Conservation (phyloP, 2,113 vertebrate species). For the Riparia riparia region DNA sequence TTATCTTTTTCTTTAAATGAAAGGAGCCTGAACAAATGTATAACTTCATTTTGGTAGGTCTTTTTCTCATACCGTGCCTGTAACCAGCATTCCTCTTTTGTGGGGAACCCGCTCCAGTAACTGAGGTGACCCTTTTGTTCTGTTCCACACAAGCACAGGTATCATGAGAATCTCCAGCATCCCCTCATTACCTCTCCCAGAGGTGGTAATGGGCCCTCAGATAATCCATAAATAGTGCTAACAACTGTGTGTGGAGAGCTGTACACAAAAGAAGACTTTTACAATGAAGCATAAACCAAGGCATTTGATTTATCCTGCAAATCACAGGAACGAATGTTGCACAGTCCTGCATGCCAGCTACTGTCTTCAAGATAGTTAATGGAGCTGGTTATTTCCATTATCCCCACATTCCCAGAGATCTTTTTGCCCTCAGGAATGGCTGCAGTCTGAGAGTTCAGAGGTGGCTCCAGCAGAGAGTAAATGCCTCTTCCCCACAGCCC, state of each 20-base stretch:
- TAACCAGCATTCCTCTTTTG: constrained; percentile 14
- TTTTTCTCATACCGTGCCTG: constrained; percentile 6
- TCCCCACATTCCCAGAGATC: background rate
- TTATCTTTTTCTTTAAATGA: constrained; percentile 26
- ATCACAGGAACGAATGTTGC: background rate
- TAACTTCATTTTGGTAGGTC: background rate
- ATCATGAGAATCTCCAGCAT: background rate
- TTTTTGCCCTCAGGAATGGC: background rate
- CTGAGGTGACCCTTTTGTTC: constrained; percentile 34
- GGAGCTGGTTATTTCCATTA: background rate
- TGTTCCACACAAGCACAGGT: background rate
- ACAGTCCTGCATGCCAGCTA: background rate
- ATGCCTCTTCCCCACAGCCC: background rate
- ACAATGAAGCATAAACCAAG: constrained; percentile 1
- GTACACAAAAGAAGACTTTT: constrained; percentile 34
- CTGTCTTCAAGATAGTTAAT: background rate
- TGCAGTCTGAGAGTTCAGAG: background rate
- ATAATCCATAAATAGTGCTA: constrained; percentile 45
- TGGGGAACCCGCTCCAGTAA: background rate
- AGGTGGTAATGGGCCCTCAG: constrained; percentile 15
- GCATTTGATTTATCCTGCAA: constrained; percentile 33
- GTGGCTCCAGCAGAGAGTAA: background rate
- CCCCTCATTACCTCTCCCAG: constrained; percentile 42
- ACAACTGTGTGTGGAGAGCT: background rate
- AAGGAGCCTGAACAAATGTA: background rate